These are phyloP conservation scores for Chloropsis hardwickii DNA, from an alignment of 2,113 vertebrate species.

Conservation along the genomic window DNA sequence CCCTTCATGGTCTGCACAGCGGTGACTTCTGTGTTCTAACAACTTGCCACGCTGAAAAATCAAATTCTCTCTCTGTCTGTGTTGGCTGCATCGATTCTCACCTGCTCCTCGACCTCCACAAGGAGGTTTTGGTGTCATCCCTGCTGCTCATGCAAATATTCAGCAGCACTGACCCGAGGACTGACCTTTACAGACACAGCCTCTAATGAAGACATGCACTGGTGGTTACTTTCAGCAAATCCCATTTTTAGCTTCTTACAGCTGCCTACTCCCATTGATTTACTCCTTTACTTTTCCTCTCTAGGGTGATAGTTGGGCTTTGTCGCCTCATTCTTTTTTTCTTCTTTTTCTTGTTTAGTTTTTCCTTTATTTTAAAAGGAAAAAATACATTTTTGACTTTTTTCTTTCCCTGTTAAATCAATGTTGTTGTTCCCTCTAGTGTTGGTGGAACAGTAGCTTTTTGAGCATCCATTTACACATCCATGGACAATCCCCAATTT, in stretches of 20 bases:
- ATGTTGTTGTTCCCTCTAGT: not conserved
- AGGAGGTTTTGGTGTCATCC: not conserved
- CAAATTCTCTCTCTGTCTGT: not conserved
- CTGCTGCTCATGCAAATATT: not conserved
- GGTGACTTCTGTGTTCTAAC: rapidly evolving
- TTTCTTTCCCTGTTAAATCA: not conserved
- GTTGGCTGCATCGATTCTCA: not conserved
- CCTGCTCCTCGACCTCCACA: not conserved
- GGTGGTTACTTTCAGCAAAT: not conserved
- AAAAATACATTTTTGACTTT: rapidly evolving
- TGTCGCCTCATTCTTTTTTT: rapidly evolving
- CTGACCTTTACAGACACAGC: not conserved
- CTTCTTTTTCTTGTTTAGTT: not conserved
- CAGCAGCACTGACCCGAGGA: not conserved
- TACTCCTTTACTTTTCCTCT: not conserved
- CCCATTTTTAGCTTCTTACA: not conserved
- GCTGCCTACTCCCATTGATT: not conserved
- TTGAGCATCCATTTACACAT: not conserved
- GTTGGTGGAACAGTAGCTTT: not conserved
- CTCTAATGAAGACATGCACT: not conserved
- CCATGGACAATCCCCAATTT: not conserved
- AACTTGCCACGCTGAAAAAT: not conserved
- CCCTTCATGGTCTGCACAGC: rapidly evolving
- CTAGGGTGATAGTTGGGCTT: not conserved
- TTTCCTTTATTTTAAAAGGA: not conserved